Evolutionary conservation across 2,113 vertebrate genomes (phyloP), one percentile per base, ranked within the genome.

Genomic region (Halcyon senegalensis): DNA sequence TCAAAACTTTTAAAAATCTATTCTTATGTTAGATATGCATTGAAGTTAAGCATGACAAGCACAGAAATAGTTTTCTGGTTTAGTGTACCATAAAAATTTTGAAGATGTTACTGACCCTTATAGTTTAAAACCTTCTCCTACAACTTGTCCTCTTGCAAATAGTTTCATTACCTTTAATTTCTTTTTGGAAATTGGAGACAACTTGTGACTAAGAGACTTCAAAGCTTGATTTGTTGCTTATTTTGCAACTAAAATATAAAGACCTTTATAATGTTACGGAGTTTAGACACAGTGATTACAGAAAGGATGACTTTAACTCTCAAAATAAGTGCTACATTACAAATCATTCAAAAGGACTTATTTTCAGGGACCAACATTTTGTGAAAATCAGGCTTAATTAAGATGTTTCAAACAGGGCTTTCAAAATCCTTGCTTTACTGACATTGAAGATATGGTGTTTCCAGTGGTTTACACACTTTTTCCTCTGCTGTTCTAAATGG

Each of bases 61-160:
- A 87, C 27, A 84, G 43, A 81, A 89, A 95, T 68, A 92, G 91
- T 87, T 94, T 91, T 91, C 43, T 87, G 56, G 56, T 19, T 94
- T 95, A 96, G 94, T 50, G 73, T 46, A 84, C 83, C 80, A 91
- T 84, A 81, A 94, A 89, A 92, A 78, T 92, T 80, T 19, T 87
- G 92, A 84, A 92, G 68, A 89, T 77, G 58, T 78, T 91, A 87
- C 73, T 81, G 80, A 89, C 64, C 70, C 68, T 92, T 90, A 80
- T 92, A 87, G 92, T 92, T 89, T 63, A 64, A 81, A 81, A 84
- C 17, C 43, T 74, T 93, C 33, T 86, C 21, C 10, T 44, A 72
- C n/a, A 89, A 86, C 56, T 87, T 6, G 2, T 66, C 25, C 12
- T 60, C 63, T 43, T 72, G 68, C 20, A 91, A 94, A 90, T 78